Percentiles rank a stretch among this genome's conserved stretches.
Evolutionary conservation across 2,888 invertebrate genomes (phyloP).

Genomic region (Leucozona laternaria): DNA sequence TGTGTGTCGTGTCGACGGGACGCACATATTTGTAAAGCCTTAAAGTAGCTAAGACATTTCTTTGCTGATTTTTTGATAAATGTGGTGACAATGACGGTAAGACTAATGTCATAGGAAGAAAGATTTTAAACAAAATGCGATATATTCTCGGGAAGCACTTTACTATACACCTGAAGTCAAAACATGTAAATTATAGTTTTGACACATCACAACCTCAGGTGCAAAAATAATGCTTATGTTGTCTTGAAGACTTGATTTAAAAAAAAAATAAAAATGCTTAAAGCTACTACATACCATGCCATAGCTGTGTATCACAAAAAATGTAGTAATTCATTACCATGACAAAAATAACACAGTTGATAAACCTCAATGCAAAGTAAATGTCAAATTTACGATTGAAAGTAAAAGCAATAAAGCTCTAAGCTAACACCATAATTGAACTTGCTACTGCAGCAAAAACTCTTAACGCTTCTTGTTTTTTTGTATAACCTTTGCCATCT

Average conservation of each 20-base stretch:
- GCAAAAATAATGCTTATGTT: not conserved
- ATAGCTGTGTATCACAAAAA: too few relatives aligned
- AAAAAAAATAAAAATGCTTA: too few relatives aligned
- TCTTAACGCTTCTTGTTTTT: not conserved
- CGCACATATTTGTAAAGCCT: constrained; percentile 8
- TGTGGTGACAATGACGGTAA: constrained; percentile 12
- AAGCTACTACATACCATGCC: too few relatives aligned
- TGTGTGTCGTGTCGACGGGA: not conserved
- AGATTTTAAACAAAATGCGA: not conserved
- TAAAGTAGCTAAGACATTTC: constrained; percentile 10
- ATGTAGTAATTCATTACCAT: not conserved
- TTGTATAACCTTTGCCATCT: not conserved
- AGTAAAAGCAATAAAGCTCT: not conserved
- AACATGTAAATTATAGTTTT: not conserved
- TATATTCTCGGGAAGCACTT: not conserved
- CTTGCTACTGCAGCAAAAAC: not conserved
- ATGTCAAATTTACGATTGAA: not conserved
- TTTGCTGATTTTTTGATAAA: constrained; percentile 10
- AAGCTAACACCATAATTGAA: not conserved
- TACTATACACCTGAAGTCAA: not conserved
- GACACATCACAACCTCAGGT: not conserved
- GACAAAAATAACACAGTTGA: not conserved
- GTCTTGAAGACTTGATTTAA: not conserved
- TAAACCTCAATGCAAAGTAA: not conserved
- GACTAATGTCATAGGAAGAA: constrained; percentile 4